Conservation (phyloP, 2,888 invertebrate species). For the Cryptocheilus praepositus region DNA sequence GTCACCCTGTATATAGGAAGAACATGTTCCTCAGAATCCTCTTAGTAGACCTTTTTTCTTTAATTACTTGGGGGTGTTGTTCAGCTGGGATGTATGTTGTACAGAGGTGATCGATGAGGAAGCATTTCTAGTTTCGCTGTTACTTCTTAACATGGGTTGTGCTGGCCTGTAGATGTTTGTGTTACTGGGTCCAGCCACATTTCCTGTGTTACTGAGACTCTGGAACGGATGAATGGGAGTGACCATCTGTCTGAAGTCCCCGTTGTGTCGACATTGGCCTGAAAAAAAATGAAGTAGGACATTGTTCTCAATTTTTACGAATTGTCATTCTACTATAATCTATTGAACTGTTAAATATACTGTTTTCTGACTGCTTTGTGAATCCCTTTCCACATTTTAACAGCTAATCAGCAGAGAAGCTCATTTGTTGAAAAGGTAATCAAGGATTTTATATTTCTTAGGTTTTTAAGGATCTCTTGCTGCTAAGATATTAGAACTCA, state of each 20-base stretch:
- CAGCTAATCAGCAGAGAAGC: not conserved
- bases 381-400: not conserved
- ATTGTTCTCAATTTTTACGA: not conserved
- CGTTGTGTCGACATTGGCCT: conserved; percentile 71
- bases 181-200: conserved; percentile 75
- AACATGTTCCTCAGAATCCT: conserved; percentile 69
- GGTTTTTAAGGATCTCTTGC: no score
- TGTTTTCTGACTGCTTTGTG: no score
- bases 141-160: conserved; percentile 49
- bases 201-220: conserved; percentile 77
- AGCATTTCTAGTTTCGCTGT: conserved; percentile 50
- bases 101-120: conserved; percentile 44
- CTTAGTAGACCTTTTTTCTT: conserved; percentile 64
- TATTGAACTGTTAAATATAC: no score
- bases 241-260: conserved; percentile 81
- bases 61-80: conserved; percentile 68
- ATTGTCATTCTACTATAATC: no score
- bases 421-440: no score
- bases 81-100: conserved; percentile 48
- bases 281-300: no score
- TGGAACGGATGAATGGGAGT: conserved; percentile 84
- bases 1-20: conserved; percentile 70
- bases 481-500: not conserved
- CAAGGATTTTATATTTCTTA: no score
- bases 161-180: conserved; percentile 51